These are phyloP conservation scores for Propithecus deckenii DNA, from an alignment of 2,797 vertebrate genomes.

Conservation along the genomic window DNA sequence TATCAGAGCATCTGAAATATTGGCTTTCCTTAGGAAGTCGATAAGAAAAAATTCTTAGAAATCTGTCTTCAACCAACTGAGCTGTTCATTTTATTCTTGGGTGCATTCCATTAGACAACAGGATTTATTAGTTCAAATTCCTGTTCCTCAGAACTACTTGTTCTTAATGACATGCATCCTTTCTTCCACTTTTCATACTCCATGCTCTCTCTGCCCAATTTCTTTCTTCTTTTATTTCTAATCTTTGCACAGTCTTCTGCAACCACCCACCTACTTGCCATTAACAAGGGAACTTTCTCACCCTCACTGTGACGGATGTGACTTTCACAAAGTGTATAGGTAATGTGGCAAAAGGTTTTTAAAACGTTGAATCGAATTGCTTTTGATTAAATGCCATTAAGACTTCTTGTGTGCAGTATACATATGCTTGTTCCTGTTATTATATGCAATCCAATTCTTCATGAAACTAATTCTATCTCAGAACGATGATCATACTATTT, in stretches of 20 bases:
- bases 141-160: background rate
- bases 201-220: background rate
- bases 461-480: background rate
- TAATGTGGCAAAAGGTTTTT: background rate
- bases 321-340: constrained; percentile 2
- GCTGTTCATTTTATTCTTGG: background rate
- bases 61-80: background rate
- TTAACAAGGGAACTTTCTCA: background rate
- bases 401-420: background rate
- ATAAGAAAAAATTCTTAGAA: constrained; percentile 30
- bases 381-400: constrained; percentile 21
- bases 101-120: background rate
- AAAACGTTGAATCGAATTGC: background rate
- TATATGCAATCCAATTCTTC: background rate
- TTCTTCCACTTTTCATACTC: background rate
- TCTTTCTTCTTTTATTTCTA: constrained; percentile 32
- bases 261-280: background rate
- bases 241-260: background rate
- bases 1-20: background rate
- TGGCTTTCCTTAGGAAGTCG: background rate
- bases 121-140: constrained; percentile 27
- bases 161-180: background rate
- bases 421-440: constrained; percentile 9
- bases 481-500: background rate
- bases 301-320: background rate